Evolutionary conservation across 2,888 invertebrate genomes (phyloP), one percentile per base, ranked within the genome.

Genomic region (Mimumesa dahlbomi): DNA sequence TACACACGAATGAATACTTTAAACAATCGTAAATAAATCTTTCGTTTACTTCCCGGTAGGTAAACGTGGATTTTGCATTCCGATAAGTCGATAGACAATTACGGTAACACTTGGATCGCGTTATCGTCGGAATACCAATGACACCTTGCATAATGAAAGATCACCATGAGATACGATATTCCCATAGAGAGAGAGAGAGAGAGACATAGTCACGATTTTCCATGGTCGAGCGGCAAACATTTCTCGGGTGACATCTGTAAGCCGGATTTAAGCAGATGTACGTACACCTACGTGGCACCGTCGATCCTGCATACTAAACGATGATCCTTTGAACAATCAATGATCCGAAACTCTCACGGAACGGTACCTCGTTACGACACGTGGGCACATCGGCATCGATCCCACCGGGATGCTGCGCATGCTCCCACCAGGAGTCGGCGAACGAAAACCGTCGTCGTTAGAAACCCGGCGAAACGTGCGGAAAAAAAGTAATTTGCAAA

Each of bases 281-380:
- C 64, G 59, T 64, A 61, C 66, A 64, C 50, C 46, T 38, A 56
- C 34, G 43, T 21, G 31, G 40, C 40, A 56, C 18, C 40, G 53
- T 54, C 43, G 62, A 63, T 73, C 62, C 68, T 73, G 65, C 67
- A 65, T 61, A 67, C 64, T 59, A 71, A 72, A 75, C 75, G 67
- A 75, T 75, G 67, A 75, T 77, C 75, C 77, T 77, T 77, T 75
- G 67, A 77, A 74, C 73, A 73, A 78, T 77, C 73, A 78, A 78
- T 73, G 70, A 77, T 70, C 77, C 70, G 65, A 40, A 59, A 57
- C 64, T 71, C 58, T 49, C 49, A 46, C 57, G 66, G 53, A 58
- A 75, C 58, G 72, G 22, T 56, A 46, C 49, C 73, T 69, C 64
- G 69, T 68, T 67, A 70, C 54, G 54, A 22, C 57, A 76, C 56